phyloP scores from a whole-genome alignment of 2,113 vertebrate species.

The Lates calcarifer region DNA sequence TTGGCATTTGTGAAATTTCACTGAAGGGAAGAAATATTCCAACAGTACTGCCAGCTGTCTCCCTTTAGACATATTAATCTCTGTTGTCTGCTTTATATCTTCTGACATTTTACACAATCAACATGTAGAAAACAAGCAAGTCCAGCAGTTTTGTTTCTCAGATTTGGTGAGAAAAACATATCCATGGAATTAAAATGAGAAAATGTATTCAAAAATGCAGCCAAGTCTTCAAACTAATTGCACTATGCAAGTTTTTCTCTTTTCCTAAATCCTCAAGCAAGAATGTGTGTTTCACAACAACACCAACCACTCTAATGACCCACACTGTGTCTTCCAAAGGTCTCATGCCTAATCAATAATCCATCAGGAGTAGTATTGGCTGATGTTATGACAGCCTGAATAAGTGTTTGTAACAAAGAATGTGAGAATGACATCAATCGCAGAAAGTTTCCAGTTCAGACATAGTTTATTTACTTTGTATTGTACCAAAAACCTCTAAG shows the following conservation, averaged over 20 bases:
- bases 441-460: conserved; percentile 20
- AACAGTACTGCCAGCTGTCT: neutral
- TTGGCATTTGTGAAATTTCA: conserved; percentile 15
- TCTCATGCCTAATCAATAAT: conserved; percentile 51
- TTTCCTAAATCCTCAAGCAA: neutral
- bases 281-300: conserved; percentile 44
- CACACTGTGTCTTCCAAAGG: conserved; percentile 19
- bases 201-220: neutral
- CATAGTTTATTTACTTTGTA: conserved; percentile 6
- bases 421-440: neutral
- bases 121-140: neutral
- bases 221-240: neutral
- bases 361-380: conserved; percentile 19
- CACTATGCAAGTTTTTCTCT: neutral
- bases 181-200: neutral
- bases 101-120: neutral
- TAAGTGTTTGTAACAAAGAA: conserved; percentile 36
- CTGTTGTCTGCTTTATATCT: neutral
- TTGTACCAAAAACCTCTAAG: neutral
- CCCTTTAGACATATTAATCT: neutral
- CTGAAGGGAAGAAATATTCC: conserved; percentile 3
- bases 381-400: conserved; percentile 41
- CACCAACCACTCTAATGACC: neutral
- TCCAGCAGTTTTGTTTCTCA: neutral
- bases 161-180: neutral